phyloP scores from a whole-genome alignment of 2,797 vertebrate genomes.

The Xiphophorus birchmanni region DNA sequence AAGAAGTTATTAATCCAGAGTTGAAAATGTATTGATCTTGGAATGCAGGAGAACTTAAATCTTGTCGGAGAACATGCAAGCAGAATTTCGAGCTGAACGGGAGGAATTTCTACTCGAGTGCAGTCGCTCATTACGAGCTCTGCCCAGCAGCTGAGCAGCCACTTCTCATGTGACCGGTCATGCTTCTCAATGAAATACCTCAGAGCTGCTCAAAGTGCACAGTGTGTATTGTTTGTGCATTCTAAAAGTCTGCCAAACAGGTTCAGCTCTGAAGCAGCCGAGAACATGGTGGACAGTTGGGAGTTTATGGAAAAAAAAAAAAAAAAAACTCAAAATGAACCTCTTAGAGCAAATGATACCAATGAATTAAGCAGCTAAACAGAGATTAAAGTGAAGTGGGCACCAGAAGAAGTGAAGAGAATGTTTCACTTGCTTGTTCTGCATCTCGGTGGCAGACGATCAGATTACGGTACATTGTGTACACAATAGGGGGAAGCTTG shows the following conservation, averaged over 20 bases:
- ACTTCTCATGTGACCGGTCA: slow-evolving; percentile 74
- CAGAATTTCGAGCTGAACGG: slow-evolving; percentile 15
- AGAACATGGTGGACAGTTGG: not conserved
- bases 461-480: slow-evolving; percentile 23
- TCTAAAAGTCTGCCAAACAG: slow-evolving; percentile 35
- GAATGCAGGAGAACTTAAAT: slow-evolving; percentile 25
- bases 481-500: slow-evolving; percentile 29
- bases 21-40: slow-evolving; percentile 23
- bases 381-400: not conserved
- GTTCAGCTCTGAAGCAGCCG: slow-evolving; percentile 2
- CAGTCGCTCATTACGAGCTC: slow-evolving; percentile 49
- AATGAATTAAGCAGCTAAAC: not conserved
- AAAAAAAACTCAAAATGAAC: too few species aligned
- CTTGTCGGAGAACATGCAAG: not conserved
- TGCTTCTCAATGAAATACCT: slow-evolving; percentile 71
- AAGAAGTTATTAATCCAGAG: slow-evolving; percentile 8
- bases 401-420: not conserved
- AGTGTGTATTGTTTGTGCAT: slow-evolving; percentile 6
- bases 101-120: slow-evolving; percentile 21
- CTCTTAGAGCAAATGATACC: not conserved
- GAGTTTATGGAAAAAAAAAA: not conserved
- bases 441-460: slow-evolving; percentile 19
- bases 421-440: slow-evolving; percentile 19
- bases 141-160: slow-evolving; percentile 61
- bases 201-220: slow-evolving; percentile 24